A percentile compares a stretch with the other conserved stretches of the same genome.
Conservation (phyloP, 2,113 vertebrate species). For the Chlamydotis undulata region DNA sequence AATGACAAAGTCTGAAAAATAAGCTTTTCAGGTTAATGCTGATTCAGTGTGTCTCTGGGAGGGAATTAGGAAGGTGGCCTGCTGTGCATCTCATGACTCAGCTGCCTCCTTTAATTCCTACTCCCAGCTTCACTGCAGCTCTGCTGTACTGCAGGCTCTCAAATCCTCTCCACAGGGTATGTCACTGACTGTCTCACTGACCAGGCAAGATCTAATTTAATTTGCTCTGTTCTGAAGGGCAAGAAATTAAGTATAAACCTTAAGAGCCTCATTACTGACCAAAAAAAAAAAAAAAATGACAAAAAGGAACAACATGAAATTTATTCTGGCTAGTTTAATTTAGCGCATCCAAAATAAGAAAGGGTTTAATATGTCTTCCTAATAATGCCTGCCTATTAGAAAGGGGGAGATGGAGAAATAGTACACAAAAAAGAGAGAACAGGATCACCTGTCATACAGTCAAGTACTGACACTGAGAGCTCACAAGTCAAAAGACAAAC, state of each 20-base stretch:
- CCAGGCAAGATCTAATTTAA: not conserved
- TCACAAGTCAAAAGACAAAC: not conserved
- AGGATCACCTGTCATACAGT: not conserved
- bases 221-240: not conserved
- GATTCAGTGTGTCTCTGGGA: not conserved
- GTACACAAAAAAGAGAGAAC: not conserved
- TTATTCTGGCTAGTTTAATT: not conserved
- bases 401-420: not conserved
- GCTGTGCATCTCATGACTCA: not conserved
- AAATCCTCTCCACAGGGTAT: not conserved
- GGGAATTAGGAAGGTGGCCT: not conserved
- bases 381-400: not conserved
- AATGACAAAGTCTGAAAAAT: not conserved
- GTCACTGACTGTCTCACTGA: not conserved
- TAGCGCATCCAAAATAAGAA: not conserved
- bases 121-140: not conserved
- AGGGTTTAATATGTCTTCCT: not conserved
- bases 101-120: not conserved
- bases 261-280: not conserved
- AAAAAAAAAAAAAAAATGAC: not conserved
- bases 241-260: not conserved
- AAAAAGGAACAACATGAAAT: not conserved
- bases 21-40: not conserved
- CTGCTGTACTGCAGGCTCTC: not conserved
- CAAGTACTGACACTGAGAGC: not conserved